Percentiles rank a stretch among this genome's conserved stretches.
phyloP scores from a whole-genome alignment of 2,113 vertebrate genomes.

The Phaetusa simplex region DNA sequence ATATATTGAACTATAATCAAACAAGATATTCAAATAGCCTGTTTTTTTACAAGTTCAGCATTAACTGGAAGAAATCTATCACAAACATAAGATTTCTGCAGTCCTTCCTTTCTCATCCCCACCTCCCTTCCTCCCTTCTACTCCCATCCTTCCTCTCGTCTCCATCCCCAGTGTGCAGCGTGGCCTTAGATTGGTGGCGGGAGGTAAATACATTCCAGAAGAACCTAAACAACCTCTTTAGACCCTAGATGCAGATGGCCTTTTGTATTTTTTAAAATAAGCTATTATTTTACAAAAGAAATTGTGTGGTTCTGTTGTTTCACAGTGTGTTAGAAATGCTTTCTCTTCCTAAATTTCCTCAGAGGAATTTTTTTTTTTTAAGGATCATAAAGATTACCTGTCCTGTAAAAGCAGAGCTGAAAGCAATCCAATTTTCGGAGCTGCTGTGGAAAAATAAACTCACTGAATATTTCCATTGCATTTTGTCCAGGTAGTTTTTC shows the following conservation, averaged over 20 bases:
- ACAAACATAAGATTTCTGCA: background rate
- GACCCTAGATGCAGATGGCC: background rate
- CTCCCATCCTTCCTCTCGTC: background rate
- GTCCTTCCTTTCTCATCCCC: background rate
- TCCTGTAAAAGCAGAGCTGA: background rate
- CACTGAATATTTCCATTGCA: background rate
- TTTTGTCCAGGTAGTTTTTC: background rate
- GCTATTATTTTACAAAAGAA: background rate
- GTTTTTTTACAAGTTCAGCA: background rate
- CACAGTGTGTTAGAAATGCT: background rate
- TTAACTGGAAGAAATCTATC: background rate
- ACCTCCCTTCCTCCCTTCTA: background rate
- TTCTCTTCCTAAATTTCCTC: background rate
- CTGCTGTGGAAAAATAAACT: background rate
- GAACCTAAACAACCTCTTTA: background rate
- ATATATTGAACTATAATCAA: background rate
- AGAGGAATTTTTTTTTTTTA: background rate
- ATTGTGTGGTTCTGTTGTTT: background rate
- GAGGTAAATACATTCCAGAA: background rate
- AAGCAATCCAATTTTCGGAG: background rate
- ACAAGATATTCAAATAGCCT: background rate
- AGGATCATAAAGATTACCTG: background rate
- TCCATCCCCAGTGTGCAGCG: rapidly evolving
- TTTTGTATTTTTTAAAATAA: background rate
- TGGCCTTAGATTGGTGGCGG: background rate